Evolutionary conservation across 2,113 vertebrate species (phyloP).

Genomic region (Stegostoma tigrinum): DNA sequence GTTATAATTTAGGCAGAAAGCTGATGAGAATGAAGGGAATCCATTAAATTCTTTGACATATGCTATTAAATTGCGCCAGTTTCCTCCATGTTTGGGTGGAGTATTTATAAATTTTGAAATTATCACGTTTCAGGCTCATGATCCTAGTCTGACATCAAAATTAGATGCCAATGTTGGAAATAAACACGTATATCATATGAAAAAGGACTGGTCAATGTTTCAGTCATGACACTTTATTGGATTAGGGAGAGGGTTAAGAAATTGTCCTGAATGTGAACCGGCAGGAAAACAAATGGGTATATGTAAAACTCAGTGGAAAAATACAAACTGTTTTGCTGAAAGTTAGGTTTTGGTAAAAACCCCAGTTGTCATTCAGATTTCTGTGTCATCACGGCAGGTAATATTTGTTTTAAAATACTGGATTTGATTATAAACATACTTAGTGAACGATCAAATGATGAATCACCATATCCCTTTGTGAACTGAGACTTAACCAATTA

Average conservation of each 20-base stretch:
- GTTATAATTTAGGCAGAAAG: neutral
- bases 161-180: neutral
- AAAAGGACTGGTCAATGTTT: neutral
- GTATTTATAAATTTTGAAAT: neutral
- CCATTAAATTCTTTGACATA: neutral
- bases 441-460: neutral
- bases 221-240: neutral
- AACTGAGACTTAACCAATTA: neutral
- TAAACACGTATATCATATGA: neutral
- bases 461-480: neutral
- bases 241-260: neutral
- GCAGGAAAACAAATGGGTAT: neutral
- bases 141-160: neutral
- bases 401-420: neutral
- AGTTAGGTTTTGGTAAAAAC: neutral
- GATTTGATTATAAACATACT: neutral
- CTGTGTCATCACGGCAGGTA: neutral
- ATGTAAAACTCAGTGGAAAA: neutral
- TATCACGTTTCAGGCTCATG: neutral
- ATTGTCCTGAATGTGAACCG: neutral
- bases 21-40: neutral
- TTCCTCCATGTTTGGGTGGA: neutral
- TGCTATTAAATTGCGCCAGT: neutral
- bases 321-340: neutral
- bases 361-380: neutral